A percentile compares a stretch with the other conserved stretches of the same genome.
Conservation (phyloP, 1,140 invertebrate genomes). For the Caenorhabditis tropicalis region DNA sequence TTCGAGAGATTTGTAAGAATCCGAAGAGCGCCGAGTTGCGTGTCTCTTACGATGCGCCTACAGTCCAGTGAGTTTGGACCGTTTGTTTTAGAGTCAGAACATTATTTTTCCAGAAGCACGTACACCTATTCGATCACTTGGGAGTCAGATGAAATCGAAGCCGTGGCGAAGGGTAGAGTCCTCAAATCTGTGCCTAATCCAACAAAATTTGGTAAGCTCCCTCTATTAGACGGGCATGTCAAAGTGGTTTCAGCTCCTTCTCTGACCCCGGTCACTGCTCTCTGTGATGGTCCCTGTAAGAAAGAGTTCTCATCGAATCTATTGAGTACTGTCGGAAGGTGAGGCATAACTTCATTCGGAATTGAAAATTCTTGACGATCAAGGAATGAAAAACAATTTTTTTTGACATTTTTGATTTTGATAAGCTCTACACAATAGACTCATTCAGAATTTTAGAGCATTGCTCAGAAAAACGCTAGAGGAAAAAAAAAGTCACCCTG, state of each 20-base stretch:
- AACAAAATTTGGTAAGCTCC: background rate
- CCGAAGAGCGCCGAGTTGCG: background rate
- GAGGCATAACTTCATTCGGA: background rate
- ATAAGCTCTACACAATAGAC: no score
- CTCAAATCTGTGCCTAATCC: no score
- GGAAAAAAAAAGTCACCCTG: no score
- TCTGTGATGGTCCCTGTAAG: conserved; percentile 10
- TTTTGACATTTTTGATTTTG: background rate
- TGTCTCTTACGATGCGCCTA: background rate
- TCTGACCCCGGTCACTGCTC: background rate
- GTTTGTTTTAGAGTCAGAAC: no score
- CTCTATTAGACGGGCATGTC: background rate
- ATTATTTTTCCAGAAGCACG: background rate
- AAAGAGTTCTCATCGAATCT: background rate
- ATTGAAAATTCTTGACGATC: background rate
- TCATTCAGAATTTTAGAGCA: no score
- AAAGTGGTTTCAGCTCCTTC: background rate
- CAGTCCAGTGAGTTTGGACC: background rate
- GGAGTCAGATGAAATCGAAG: background rate
- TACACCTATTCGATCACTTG: background rate
- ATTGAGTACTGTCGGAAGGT: background rate
- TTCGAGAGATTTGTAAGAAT: background rate
- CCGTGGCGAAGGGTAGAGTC: background rate
- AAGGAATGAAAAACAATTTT: background rate
- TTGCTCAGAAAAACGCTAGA: no score